Percentiles rank a stretch among this genome's conserved stretches.
Evolutionary conservation across 2,888 invertebrate species (phyloP).

Genomic region (Mantis religiosa): DNA sequence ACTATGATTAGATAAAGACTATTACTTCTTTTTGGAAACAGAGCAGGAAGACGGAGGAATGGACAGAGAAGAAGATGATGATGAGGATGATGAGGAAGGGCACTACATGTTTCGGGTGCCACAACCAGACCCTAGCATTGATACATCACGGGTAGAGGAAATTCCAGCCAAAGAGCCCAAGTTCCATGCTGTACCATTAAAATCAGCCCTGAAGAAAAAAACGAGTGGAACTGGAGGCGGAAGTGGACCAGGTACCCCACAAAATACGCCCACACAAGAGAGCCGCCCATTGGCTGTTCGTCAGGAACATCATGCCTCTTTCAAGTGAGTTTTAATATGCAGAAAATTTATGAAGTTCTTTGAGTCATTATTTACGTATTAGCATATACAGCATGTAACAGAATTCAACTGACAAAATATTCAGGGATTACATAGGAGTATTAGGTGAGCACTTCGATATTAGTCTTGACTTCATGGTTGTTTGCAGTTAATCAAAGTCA

Average conservation of each 20-base stretch:
- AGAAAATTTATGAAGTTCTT: background rate
- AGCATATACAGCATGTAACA: background rate
- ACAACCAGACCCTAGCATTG: conserved; percentile 64
- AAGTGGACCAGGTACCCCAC: conserved; percentile 61
- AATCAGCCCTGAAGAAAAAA: conserved; percentile 87
- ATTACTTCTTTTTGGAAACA: conserved; percentile 33
- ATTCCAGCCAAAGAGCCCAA: conserved; percentile 90
- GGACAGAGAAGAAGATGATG: conserved; percentile 39
- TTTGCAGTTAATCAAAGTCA: too few species aligned
- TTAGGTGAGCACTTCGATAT: too few species aligned
- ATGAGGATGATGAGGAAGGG: conserved; percentile 50
- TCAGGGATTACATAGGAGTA: too few species aligned
- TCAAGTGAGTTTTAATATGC: conserved; percentile 61
- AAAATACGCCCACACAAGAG: conserved; percentile 68
- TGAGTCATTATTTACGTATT: background rate
- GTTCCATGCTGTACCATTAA: conserved; percentile 85
- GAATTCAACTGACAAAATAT: too few species aligned
- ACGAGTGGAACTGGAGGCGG: conserved; percentile 43
- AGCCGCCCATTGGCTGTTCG: conserved; percentile 62
- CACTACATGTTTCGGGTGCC: conserved; percentile 53
- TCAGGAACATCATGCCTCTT: conserved; percentile 73
- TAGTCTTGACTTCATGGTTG: too few species aligned
- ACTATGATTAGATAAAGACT: too few species aligned
- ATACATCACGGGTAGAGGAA: conserved; percentile 83
- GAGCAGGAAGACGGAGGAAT: conserved; percentile 57